phyloP scores from a whole-genome alignment of 2,888 invertebrate genomes.

The Sinohyriopsis cumingii region DNA sequence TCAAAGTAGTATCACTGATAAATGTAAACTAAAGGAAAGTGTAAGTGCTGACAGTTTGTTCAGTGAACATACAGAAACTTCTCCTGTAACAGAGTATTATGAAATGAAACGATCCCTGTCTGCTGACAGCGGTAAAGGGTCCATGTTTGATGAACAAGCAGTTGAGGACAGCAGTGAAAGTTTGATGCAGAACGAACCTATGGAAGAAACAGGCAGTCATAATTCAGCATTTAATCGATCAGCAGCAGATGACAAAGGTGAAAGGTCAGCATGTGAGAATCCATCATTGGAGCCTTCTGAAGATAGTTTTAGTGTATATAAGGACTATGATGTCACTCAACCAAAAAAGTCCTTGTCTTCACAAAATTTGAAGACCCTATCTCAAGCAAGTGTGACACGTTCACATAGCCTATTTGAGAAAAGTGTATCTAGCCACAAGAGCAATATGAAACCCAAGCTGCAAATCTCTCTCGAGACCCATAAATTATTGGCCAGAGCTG shows the following conservation, averaged over 20 bases:
- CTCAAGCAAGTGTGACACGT: constrained; percentile 35
- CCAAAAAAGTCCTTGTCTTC: constrained; percentile 34
- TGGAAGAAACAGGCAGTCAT: background rate
- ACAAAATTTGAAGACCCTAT: constrained; percentile 28
- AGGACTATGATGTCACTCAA: no score
- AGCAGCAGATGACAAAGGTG: background rate
- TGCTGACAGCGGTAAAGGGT: constrained; percentile 58
- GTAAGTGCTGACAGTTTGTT: constrained; percentile 56
- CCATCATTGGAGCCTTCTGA: background rate
- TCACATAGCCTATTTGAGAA: constrained; percentile 47
- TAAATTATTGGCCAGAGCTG: constrained; percentile 59
- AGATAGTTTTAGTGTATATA: no score
- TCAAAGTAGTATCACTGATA: background rate
- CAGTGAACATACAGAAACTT: constrained; percentile 40
- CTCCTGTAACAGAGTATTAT: constrained; percentile 22
- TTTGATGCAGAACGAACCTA: background rate
- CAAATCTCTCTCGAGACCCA: constrained; percentile 62
- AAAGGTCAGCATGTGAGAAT: constrained; percentile 4
- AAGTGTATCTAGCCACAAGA: constrained; percentile 24
- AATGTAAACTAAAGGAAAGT: constrained; percentile 32
- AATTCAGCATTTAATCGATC: background rate
- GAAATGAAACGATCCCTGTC: constrained; percentile 49
- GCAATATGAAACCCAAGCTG: constrained; percentile 52
- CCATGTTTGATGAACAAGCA: constrained; percentile 45
- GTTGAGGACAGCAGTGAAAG: constrained; percentile 16